Evolutionary conservation across 2,797 vertebrate genomes (phyloP), one percentile per base, ranked within the genome.

Genomic region (Tenualosa thibaudeaui): DNA sequence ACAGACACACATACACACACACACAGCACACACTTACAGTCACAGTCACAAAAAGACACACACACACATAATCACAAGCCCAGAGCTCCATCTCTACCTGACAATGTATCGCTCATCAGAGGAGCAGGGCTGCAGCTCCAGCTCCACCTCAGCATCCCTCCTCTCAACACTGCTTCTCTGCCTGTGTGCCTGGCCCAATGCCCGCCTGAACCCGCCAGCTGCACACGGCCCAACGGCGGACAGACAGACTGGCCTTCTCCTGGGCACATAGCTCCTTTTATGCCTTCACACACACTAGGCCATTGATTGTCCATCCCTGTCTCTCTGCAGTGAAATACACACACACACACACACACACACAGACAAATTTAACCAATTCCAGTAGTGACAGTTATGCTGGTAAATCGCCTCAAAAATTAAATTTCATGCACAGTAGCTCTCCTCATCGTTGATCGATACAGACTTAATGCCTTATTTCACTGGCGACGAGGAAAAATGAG

Each of bases 201-300:
- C 68, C 62, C 49, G 22, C 1, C 68, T 13, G 50, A 24, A 8
- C 26, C 50, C 40, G 68, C 26, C 50, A 75, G 68, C 68, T 75
- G 68, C 68, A 75, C 9, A 31, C 68, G 37, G 68, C 68, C 87
- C 62, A 88, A 90, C 88, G 89, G 84, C 84, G 81, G 86, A 60
- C 62, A 83, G 81, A 94, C 90, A 94, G 86, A 92, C 91, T 92
- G 88, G 90, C 93, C 92, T 93, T 94, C 91, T 94, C 91, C 93
- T 90, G 89, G 91, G 89, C 92, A 94, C 94, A 95, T 93, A 93
- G 90, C 93, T 89, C 89, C 90, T 92, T 95, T 94, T 93, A 94
- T 93, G 89, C 91, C 88, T 83, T 49, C 81, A 65, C 82, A 86
- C 88, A 95, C 94, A 95, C 93, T 94, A 89, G 92, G 86, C 84